These are phyloP conservation scores for Dolichotis patagonum DNA, from an alignment of 2,113 vertebrate genomes.

Conservation along the genomic window DNA sequence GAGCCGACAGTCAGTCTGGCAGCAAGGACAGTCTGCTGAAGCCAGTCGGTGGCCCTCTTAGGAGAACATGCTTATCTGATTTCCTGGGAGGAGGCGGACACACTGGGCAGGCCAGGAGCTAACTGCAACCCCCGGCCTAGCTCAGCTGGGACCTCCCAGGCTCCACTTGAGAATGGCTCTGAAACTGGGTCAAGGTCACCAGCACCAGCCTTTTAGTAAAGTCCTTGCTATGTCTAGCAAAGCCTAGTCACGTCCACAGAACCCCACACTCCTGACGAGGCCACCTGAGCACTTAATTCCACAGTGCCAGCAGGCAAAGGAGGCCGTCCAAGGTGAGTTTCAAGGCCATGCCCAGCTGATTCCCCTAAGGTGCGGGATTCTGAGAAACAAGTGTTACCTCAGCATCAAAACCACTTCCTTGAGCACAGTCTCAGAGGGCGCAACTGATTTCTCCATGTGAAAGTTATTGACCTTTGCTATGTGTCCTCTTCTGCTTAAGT, in stretches of 20 bases:
- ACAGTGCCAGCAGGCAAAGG: neutral
- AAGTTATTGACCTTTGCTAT: neutral
- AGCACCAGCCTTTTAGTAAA: neutral
- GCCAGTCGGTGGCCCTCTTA: neutral
- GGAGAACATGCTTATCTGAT: neutral
- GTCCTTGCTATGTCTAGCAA: neutral
- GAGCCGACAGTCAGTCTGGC: neutral
- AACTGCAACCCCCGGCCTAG: neutral
- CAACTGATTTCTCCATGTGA: neutral
- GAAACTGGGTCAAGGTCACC: neutral
- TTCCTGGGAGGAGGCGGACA: neutral
- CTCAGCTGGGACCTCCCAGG: neutral
- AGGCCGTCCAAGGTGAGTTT: neutral
- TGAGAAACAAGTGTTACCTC: neutral
- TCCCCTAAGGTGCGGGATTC: slow-evolving; percentile 10
- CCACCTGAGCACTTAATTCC: neutral
- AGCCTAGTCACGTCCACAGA: neutral
- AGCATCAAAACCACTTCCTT: neutral
- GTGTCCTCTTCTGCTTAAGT: neutral
- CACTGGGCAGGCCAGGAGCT: neutral
- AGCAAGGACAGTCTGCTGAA: neutral
- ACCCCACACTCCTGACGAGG: neutral
- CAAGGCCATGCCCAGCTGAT: neutral
- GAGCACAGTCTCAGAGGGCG: neutral
- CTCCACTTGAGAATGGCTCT: neutral